Percentiles rank a stretch among this genome's conserved stretches.
Evolutionary conservation across 2,113 vertebrate genomes (phyloP).

Genomic region (Petaurus breviceps): DNA sequence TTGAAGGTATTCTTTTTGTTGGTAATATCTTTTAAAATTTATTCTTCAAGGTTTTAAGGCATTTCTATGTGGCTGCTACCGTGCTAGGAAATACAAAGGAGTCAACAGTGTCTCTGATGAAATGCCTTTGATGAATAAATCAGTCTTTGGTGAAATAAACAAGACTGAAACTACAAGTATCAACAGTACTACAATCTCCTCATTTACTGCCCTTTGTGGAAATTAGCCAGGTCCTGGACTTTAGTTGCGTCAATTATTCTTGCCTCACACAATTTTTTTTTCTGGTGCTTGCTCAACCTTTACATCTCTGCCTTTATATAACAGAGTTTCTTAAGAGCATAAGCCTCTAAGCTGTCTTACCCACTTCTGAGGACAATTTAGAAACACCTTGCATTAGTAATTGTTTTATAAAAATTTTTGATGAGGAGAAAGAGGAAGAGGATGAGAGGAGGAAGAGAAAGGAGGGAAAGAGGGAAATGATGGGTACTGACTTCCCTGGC

Average conservation of each 20-base stretch:
- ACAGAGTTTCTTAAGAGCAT: background rate
- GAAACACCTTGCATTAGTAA: background rate
- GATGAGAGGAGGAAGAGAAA: no score
- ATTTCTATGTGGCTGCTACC: background rate
- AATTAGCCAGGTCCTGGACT: background rate
- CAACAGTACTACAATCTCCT: background rate
- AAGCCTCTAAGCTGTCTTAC: background rate
- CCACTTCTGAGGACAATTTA: background rate
- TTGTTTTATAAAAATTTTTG: background rate
- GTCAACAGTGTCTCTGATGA: background rate
- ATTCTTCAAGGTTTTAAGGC: background rate
- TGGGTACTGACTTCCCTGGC: no score
- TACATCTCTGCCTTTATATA: background rate
- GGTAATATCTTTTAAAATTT: background rate
- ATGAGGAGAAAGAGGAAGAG: background rate
- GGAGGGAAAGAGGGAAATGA: background rate
- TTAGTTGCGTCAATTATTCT: background rate
- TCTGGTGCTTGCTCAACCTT: background rate
- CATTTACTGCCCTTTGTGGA: background rate
- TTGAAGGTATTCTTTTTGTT: background rate
- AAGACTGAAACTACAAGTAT: slow-evolving; percentile 12
- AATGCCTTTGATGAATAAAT: background rate
- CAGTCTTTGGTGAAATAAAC: background rate
- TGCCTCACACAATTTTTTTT: background rate
- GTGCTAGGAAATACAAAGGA: background rate